Conservation (phyloP, 2,113 vertebrate species). For the Clarias gariepinus region DNA sequence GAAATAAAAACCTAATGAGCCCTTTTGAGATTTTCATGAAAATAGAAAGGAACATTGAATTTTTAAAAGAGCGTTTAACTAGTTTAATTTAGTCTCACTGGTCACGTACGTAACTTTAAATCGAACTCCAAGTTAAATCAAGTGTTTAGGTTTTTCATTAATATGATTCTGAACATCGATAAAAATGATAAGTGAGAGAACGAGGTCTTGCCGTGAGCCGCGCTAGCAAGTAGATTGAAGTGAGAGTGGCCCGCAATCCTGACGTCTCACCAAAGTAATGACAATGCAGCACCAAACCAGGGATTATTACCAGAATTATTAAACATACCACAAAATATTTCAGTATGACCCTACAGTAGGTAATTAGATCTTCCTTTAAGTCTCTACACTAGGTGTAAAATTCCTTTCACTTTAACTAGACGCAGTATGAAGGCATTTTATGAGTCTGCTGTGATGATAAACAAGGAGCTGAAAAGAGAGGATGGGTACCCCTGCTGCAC, state of each 20-base stretch:
- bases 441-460: background rate
- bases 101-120: background rate
- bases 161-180: background rate
- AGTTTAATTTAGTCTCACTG: background rate
- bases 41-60: too few relatives aligned
- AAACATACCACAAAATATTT: background rate
- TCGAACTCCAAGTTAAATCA: background rate
- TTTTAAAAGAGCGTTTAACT: too few relatives aligned
- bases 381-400: background rate
- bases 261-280: background rate
- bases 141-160: background rate
- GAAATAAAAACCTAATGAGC: too few relatives aligned
- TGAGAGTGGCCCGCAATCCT: background rate
- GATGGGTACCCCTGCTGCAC: conserved; percentile 47
- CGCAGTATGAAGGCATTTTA: background rate
- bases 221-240: background rate
- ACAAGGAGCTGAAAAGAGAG: conserved; percentile 25
- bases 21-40: too few relatives aligned
- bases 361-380: background rate
- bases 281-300: background rate
- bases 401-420: background rate
- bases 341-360: too few relatives aligned
- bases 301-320: background rate
- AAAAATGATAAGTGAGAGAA: background rate
- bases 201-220: background rate